Evolutionary conservation across 2,888 invertebrate species (phyloP), one percentile per base, ranked within the genome.

Genomic region (Meganola albula): DNA sequence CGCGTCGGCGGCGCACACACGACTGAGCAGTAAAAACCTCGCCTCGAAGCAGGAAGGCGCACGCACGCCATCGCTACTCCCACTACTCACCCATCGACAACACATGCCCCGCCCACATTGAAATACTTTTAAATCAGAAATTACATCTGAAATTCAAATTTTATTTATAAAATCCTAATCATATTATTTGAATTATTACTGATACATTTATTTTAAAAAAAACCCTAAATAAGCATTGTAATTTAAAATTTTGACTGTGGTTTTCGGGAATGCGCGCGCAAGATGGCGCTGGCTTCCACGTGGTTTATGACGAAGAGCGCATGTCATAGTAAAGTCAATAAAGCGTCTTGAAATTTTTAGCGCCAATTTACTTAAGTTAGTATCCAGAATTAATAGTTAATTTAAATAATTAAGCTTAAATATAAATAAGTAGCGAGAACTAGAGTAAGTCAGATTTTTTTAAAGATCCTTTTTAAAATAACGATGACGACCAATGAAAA

Each of bases 1-100:
- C 74, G 56, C 61, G 63, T 44, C 70, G 67, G 62, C 65, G 60
- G 68, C 77, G 54, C 71, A 63, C 63, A 57, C 53, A 49, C 68
- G 68, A 83, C 78, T 83, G 64, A 54, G 32, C 38, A 21, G 14
- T 27, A 34, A 26, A 46, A n/a, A 24, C 50, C 47, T 54, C 62
- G 68, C 68, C 60, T 44, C 52, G 63, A 56, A 57, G 63, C 44
- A 72, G 48, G 74, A 78, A 79, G 66, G 60, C 72, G 53, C 44
- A 47, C 42, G 42, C 52, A 47, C 63, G 65, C 69, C 63, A 60
- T 61, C 59, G 47, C 50, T 49, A 34, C 37, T 49, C 42, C 54
- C 46, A 49, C 61, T 50, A 45, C 53, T 45, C 37, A 37, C 40
- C 30, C 44, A 33, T 31, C 24, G 10, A 10, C 27, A 16, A 13